Base-by-base conservation (phyloP, 2,113 vertebrate species). In the Hippocampus comes region DNA sequence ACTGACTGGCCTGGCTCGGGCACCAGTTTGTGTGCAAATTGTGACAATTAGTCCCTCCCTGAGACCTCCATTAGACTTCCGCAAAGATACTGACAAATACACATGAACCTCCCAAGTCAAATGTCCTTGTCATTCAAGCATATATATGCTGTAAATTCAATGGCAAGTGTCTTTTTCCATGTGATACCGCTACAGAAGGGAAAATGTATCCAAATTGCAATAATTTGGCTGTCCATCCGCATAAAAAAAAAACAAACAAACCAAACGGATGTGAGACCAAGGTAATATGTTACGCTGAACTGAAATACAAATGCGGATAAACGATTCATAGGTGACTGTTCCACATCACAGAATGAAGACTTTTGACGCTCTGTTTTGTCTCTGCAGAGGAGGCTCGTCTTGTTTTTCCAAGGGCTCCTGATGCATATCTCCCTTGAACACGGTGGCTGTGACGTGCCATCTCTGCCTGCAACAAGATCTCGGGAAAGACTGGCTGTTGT, bases 61-160 rank as follows among this genome's bases (percentile, higher is more conserved):
- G 17, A 53, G 21, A 41, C 18, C 18, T 14, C 67, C 92, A 92
- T 90, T 89, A 92, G 89, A 76, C 76, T 92, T 92, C 92, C 84
- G 90, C 82, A 85, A 89, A 92, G 88, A 88, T 83, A 82, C 75
- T 89, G 86, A 90, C 92, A 91, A 30, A 60, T 60, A 60, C n/a
- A 25, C 10, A 12, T 10, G 55, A 55, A 55, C 20, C 53, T 12
- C 9, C 55, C 4, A 11, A 25, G 21, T 57, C n/a, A 23, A 56
- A 56, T 23, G 9, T 56, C 23, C 2, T 27, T 27, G 27, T 27
- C 27, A 27, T 27, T 27, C 27, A 27, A 27, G 27, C 27, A 27
- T 27, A 27, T 27, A 27, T 27, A 2, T 27, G 27, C 27, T 27
- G 27, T 27, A 27, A 27, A 2, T 27, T 2, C 27, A 27, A 27